Evolutionary conservation across 2,888 invertebrate species (phyloP), one percentile per base, ranked within the genome.

Genomic region (Ophion ventricosus): DNA sequence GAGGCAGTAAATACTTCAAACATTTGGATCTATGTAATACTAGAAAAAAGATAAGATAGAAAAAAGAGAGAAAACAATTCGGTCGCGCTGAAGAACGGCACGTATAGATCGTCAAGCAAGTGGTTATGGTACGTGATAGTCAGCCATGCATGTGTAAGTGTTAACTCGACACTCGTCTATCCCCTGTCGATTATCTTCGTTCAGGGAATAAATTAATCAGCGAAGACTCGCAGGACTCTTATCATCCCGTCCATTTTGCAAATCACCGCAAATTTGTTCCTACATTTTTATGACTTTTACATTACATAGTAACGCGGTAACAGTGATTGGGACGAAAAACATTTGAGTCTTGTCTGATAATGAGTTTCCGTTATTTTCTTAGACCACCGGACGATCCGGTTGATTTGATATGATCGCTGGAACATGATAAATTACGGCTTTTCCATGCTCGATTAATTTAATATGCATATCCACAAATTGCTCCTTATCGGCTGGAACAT

Each of bases 81-180:
- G 63, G 29, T n/a, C 70, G 56, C 17, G 11, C 26, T 11, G 17
- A 54, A 29, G 29, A 70, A 49, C 8, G 56, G n/a, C n/a, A n/a
- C 7, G 56, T 25, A 54, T 3, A 26, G 3, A 7, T 25, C 23
- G 20, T 49, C 26, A n/a, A 17, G 63, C 67, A 40, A 74, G 82
- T 78, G 78, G 73, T 78, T 78, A 59, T 56, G 63, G 23, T 77
- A 79, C 70, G 78, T 70, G 74, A 83, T 83, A 75, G 79, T 79
- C 83, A 75, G 74, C n/a, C 69, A 17, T 14, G 29, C 23, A 40
- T 7, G 20, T 57, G 26, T 4, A 64, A 72, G 64, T 72, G 59
- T 43, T 73, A 49, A 74, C 26, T 25, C 1, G 2, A 29, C 25
- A 26, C 25, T 14, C 26, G 26, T 14, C 11, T 63, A 72, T 29